Evolutionary conservation across 2,797 vertebrate genomes (phyloP).

Genomic region (Limosa lapponica): DNA sequence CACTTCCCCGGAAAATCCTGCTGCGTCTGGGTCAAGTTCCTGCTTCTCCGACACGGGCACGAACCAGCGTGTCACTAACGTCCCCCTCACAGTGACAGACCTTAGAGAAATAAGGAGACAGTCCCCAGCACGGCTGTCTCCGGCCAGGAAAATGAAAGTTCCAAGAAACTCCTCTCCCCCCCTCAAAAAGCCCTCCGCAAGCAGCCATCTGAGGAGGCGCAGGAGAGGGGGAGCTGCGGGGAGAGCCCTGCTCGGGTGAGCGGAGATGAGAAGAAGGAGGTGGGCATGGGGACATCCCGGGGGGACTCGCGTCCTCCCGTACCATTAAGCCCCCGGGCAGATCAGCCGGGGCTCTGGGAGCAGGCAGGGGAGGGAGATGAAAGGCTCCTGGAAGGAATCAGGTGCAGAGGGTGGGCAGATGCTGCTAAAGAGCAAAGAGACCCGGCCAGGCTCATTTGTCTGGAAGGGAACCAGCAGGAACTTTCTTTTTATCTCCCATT

Average conservation of each 20-base stretch:
- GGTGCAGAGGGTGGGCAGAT: slow-evolving; percentile 61
- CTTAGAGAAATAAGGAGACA: not conserved
- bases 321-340: not conserved
- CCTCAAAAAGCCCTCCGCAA: not conserved
- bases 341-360: not conserved
- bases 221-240: not conserved
- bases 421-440: slow-evolving; percentile 50
- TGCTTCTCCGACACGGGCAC: not conserved
- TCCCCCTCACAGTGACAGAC: not conserved
- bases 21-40: not conserved
- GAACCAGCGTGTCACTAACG: rapidly evolving
- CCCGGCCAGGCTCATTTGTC: slow-evolving; percentile 60
- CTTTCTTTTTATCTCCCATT: slow-evolving; percentile 53
- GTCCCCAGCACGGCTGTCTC: not conserved
- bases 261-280: not conserved
- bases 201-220: not conserved
- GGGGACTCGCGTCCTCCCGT: not conserved
- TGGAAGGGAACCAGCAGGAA: slow-evolving; percentile 62
- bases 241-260: rapidly evolving
- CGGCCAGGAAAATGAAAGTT: not conserved
- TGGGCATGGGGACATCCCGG: not conserved
- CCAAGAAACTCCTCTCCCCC: not conserved
- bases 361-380: slow-evolving; percentile 22
- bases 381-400: slow-evolving; percentile 53
- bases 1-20: not conserved